Evolutionary conservation across 2,113 vertebrate species (phyloP), one percentile per base, ranked within the genome.

Genomic region (Nesoenas mayeri): DNA sequence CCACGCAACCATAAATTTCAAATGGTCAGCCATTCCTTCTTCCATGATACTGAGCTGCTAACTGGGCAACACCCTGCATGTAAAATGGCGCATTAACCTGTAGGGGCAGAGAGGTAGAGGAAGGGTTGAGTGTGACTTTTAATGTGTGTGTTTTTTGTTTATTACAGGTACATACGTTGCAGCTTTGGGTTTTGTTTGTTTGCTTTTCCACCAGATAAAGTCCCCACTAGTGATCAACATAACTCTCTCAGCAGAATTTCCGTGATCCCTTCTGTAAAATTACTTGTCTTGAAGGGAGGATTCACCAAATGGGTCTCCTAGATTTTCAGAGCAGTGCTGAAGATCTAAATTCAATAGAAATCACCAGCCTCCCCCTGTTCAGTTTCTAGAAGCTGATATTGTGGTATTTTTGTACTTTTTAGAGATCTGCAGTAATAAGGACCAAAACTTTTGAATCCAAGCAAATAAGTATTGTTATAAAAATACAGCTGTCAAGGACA

Each of bases 311-410:
- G 4, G 8, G 48, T 67, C 57, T 58, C 29, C 25, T 32, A 2
- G 58, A 51, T 91, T 85, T 93, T 50, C 51, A 73, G 69, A 83
- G 14, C 25, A 69, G 29, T 15, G 26, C 13, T 48, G 16, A 65
- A 93, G 74, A 62, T 73, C 79, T 36, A 67, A 79, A 88, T 66
- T 93, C 74, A 79, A 28, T n/a, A 79, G 34, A 48, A 82, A 75
- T 64, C 48, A 32, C 40, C 15, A 82, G 53, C 36, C 32, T 89
- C 15, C 10, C 18, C 61, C 28, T 61, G 47, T 54, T 79, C 42
- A 62, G 17, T 57, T 89, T 88, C 56, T 85, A 14, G 29, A 79
- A 91, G 79, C 47, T 22, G 42, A 25, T 36, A 66, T 25, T 36
- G 50, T 51, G 64, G 1, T 88, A 29, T 72, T 93, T 88, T 71